These are phyloP conservation scores for Lordiphosa stackelbergi DNA, from an alignment of 1,140 invertebrate species.

Conservation along the genomic window DNA sequence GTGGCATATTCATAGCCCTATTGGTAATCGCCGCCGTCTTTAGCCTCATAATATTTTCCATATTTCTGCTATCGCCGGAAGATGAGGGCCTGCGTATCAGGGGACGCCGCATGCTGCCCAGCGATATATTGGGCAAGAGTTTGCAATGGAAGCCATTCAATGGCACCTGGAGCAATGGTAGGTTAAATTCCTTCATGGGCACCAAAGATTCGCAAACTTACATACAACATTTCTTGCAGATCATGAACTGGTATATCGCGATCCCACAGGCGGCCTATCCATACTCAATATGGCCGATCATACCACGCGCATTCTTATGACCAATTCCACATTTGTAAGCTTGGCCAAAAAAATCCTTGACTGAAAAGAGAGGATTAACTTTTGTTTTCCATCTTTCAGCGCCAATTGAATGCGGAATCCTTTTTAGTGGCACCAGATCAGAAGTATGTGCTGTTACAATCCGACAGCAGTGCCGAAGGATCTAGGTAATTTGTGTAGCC, in stretches of 20 bases:
- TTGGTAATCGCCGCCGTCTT: slow-evolving; percentile 91
- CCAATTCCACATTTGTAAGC: slow-evolving; percentile 89
- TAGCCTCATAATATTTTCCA: slow-evolving; percentile 90
- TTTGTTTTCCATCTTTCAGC: slow-evolving; percentile 76
- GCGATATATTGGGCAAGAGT: slow-evolving; percentile 82
- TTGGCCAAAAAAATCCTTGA: background rate
- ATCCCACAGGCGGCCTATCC: slow-evolving; percentile 84
- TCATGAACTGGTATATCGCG: slow-evolving; percentile 83
- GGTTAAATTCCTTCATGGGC: slow-evolving; percentile 35
- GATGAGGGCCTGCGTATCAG: slow-evolving; percentile 83
- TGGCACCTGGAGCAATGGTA: slow-evolving; percentile 89
- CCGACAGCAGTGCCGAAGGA: slow-evolving; percentile 80
- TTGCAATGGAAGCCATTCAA: slow-evolving; percentile 84
- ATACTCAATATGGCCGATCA: slow-evolving; percentile 85
- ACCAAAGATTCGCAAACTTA: background rate
- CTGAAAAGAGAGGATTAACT: too few species aligned
- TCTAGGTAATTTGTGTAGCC: slow-evolving; percentile 44
- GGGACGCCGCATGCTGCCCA: slow-evolving; percentile 82
- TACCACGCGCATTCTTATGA: slow-evolving; percentile 83
- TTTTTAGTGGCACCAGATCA: slow-evolving; percentile 87
- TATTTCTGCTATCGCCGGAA: slow-evolving; percentile 87
- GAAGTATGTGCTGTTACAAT: slow-evolving; percentile 85
- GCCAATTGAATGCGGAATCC: slow-evolving; percentile 85
- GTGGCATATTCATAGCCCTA: slow-evolving; percentile 92
- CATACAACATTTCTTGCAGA: slow-evolving; percentile 67